Evolutionary conservation across 1,140 invertebrate species (phyloP), one percentile per base, ranked within the genome.

Genomic region (Drosophila willistoni): DNA sequence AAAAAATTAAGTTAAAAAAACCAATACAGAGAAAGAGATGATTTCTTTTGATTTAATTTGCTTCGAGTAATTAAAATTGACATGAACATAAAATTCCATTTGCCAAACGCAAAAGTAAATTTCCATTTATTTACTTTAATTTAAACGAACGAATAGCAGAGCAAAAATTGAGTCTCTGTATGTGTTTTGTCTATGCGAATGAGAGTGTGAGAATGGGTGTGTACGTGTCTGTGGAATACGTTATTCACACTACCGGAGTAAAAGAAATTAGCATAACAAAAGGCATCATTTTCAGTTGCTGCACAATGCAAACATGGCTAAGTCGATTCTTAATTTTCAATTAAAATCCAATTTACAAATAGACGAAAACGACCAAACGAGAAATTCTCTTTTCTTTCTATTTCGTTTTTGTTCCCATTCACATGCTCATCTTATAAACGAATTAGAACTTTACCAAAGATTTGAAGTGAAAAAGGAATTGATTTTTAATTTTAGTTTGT

Each of bases 311-410:
- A 86, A 86, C 79, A 86, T 86, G 79, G 79, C 83, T 86, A 87
- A 86, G 82, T 82, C 82, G 83, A 86, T 86, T 86, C 83, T 82
- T 86, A 86, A 86, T 87, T 86, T 86, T 82, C 83, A 86, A 86
- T 86, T 86, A 87, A 86, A 86, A 86, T 87, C 82, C 82, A 87
- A 86, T 86, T 86, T 86, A 86, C 72, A 61, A 65, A 71, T 59
- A 64, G 66, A 77, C 72, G 82, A 71, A 86, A 82, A 74, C 65
- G 60, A 25, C 65, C 64, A 56, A 79, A 68, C 71, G 61, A 56
- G 6, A 47, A 51, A 51, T 51, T 51, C 17, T 51, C 44, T 22
- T 51, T 73, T 66, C 56, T 78, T 64, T 42, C 54, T 55, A 47
- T 55, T 41, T 29, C 64, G 41, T 66, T 61, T 44, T 34, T 41